Conservation (phyloP, 92 coral and sea anemone genomes). For the Porites rus region DNA sequence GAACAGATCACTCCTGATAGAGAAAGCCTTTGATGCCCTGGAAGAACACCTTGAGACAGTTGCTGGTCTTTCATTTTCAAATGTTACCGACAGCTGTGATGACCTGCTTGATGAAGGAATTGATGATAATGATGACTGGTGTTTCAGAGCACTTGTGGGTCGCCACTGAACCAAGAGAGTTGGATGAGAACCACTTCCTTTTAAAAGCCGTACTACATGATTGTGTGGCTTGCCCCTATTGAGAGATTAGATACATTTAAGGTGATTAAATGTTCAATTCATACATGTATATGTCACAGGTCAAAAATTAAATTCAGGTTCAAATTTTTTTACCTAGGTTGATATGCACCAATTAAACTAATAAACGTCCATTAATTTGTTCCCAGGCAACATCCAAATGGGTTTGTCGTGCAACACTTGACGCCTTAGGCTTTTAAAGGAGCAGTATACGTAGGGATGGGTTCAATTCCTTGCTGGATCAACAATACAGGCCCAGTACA, state of each 20-base stretch:
- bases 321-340: too few relatives aligned
- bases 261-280: not conserved
- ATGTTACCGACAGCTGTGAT: constrained; percentile 76
- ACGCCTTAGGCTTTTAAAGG: too few relatives aligned
- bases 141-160: constrained; percentile 74
- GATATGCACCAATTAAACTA: too few relatives aligned
- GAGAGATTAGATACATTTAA: not conserved
- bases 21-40: constrained; percentile 52
- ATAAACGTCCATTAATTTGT: too few relatives aligned
- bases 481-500: too few relatives aligned
- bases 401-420: too few relatives aligned
- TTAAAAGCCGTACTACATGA: constrained; percentile 79
- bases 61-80: constrained; percentile 63
- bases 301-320: too few relatives aligned
- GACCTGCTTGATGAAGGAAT: constrained; percentile 58
- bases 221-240: constrained; percentile 80
- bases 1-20: constrained; percentile 69
- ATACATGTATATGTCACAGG: too few relatives aligned
- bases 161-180: constrained; percentile 89
- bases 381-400: too few relatives aligned
- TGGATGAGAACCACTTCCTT: constrained; percentile 91
- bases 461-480: too few relatives aligned
- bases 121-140: constrained; percentile 74
- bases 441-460: too few relatives aligned
- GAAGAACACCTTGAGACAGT: constrained; percentile 58